phyloP scores from a whole-genome alignment of 2,797 vertebrate genomes.

The Ctenopoma multispine region DNA sequence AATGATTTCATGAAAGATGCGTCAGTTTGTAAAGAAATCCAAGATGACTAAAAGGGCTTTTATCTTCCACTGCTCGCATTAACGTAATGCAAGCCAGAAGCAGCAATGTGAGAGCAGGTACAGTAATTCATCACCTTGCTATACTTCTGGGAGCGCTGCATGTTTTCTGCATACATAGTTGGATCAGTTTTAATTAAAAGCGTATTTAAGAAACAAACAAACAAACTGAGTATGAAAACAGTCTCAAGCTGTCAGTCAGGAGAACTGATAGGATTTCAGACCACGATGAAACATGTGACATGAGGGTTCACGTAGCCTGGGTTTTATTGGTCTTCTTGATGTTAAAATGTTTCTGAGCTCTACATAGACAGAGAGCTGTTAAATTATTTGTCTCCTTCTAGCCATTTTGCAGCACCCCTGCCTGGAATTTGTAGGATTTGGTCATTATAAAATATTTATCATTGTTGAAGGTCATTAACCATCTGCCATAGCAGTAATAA shows the following conservation, averaged over 20 bases:
- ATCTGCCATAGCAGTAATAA: constrained; percentile 77
- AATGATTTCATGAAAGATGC: constrained; percentile 32
- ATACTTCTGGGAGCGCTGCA: constrained; percentile 40
- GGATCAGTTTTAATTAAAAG: constrained; percentile 53
- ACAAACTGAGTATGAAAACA: constrained; percentile 38
- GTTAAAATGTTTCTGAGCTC: constrained; percentile 50
- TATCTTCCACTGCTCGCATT: constrained; percentile 29
- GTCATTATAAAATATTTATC: constrained; percentile 76
- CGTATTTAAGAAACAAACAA: constrained; percentile 35
- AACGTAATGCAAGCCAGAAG: constrained; percentile 28
- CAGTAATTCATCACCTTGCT: constrained; percentile 31
- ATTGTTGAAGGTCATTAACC: constrained; percentile 76
- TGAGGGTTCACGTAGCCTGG: constrained; percentile 3
- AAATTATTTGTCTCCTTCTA: constrained; percentile 61
- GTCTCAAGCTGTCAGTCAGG: constrained; percentile 35
- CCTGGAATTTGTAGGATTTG: constrained; percentile 51
- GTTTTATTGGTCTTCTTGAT: constrained; percentile 44
- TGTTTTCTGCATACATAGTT: constrained; percentile 53
- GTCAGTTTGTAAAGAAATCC: constrained; percentile 29
- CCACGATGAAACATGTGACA: constrained; percentile 37
- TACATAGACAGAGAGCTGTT: constrained; percentile 48
- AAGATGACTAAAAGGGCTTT: constrained; percentile 28
- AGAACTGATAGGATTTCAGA: constrained; percentile 25
- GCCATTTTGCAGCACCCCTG: constrained; percentile 40
- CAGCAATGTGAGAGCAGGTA: constrained; percentile 24